phyloP scores from a whole-genome alignment of 2,888 invertebrate genomes.

The Cephus runcator region DNA sequence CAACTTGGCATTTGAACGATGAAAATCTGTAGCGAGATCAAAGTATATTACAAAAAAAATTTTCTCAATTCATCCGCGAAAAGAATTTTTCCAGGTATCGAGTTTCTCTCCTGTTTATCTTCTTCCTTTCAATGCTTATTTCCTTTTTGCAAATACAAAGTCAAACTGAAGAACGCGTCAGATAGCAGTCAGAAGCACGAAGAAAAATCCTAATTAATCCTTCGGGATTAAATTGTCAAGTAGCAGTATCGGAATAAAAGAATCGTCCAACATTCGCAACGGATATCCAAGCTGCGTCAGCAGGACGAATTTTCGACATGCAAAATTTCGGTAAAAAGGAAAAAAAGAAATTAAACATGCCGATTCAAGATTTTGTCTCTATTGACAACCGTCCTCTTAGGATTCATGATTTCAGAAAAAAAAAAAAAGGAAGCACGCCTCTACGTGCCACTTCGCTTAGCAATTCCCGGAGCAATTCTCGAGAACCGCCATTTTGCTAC shows the following conservation, averaged over 20 bases:
- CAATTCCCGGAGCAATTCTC: neutral
- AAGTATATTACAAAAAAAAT: neutral
- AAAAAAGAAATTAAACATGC: neutral
- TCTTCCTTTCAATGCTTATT: neutral
- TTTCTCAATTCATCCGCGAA: neutral
- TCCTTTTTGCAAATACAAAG: neutral
- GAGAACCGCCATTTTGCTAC: neutral
- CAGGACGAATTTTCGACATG: neutral
- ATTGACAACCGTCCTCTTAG: neutral
- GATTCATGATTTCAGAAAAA: neutral
- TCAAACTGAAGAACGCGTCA: neutral
- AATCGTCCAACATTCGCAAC: neutral
- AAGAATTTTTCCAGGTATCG: neutral
- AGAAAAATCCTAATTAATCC: neutral
- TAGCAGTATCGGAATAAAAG: neutral
- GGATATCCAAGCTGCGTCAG: neutral
- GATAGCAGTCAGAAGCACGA: neutral
- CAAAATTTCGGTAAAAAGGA: neutral
- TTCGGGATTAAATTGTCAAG: neutral
- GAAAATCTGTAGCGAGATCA: neutral
- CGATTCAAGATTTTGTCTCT: no score
- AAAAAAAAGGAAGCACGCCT: neutral
- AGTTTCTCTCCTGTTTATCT: neutral
- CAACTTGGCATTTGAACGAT: neutral
- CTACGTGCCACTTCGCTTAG: neutral